These are phyloP conservation scores for Drosophila glabriapex DNA, from an alignment of 2,888 invertebrate species.

Conservation along the genomic window DNA sequence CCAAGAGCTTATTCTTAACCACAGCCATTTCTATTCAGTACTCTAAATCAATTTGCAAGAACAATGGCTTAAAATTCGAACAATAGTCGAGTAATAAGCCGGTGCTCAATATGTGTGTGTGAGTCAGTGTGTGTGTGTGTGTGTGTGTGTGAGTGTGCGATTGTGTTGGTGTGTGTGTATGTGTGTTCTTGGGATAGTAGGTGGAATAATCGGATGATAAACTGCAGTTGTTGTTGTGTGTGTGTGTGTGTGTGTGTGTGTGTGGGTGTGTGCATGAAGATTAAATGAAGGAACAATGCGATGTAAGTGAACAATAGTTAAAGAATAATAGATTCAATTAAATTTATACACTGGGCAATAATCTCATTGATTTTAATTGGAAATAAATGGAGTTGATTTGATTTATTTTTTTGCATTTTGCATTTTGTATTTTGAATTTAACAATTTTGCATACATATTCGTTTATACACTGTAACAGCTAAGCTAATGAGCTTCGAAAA, in stretches of 20 bases:
- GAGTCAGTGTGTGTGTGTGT: conserved; percentile 15
- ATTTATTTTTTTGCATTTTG: conserved; percentile 17
- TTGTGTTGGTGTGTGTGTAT: conserved; percentile 17
- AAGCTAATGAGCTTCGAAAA: conserved; percentile 74
- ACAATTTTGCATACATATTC: conserved; percentile 64
- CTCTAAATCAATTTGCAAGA: conserved; percentile 73
- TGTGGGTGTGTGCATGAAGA: conserved; percentile 32
- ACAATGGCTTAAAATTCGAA: conserved; percentile 67
- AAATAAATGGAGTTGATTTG: conserved; percentile 34
- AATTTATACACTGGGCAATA: conserved; percentile 2
- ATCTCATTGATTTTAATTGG: conserved; percentile 10
- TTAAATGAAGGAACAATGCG: conserved; percentile 58
- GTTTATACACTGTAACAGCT: conserved; percentile 80
- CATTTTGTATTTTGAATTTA: conserved; percentile 26
- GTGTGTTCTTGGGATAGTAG: conserved; percentile 11
- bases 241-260: conserved; percentile 18
- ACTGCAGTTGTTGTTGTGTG: conserved; percentile 14
- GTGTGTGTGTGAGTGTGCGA: not conserved
- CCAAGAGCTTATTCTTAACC: conserved; percentile 25
- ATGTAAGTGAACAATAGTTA: conserved; percentile 42
- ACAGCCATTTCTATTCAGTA: conserved; percentile 36
- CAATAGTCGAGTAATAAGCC: conserved; percentile 53
- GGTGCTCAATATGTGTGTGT: conserved; percentile 8
- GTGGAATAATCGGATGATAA: conserved; percentile 50
- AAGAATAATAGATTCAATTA: conserved; percentile 32